Evolutionary conservation across 2,888 invertebrate genomes (phyloP).

Genomic region (Campoplex nolae): DNA sequence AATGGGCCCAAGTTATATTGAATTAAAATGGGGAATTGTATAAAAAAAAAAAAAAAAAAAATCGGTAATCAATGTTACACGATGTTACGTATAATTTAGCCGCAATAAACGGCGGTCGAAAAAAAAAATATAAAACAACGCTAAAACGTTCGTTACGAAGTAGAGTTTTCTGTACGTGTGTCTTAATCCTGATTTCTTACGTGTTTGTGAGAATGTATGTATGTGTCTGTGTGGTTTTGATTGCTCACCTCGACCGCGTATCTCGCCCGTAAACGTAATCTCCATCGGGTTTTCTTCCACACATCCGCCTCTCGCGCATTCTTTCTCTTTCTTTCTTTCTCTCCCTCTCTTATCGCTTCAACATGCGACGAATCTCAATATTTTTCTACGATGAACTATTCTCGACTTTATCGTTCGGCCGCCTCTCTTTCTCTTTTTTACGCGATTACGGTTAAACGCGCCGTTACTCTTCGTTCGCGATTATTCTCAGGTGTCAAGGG

Average conservation of each 20-base stretch:
- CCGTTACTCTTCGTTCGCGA: conserved; percentile 13
- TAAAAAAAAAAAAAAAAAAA: conserved; percentile 12
- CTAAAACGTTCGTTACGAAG: conserved; percentile 41
- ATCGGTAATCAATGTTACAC: conserved; percentile 36
- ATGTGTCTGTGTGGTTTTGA: conserved; percentile 20
- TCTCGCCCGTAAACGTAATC: conserved; percentile 39
- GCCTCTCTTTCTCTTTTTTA: neutral
- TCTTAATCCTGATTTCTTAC: neutral
- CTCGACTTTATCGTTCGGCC: conserved; percentile 11
- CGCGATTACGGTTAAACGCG: conserved; percentile 15
- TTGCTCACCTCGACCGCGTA: conserved; percentile 59
- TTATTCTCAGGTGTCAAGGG: conserved; percentile 15
- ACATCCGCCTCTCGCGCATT: conserved; percentile 25
- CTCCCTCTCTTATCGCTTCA: conserved; percentile 38
- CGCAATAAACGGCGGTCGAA: conserved; percentile 39
- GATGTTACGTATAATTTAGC: conserved; percentile 34
- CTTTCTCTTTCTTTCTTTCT: neutral
- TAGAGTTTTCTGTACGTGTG: conserved; percentile 21
- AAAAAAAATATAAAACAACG: conserved; percentile 38
- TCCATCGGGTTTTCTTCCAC: conserved; percentile 23
- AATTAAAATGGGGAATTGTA: conserved; percentile 12
- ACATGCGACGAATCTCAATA: conserved; percentile 40
- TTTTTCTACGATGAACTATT: conserved; percentile 35
- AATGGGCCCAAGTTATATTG: neutral
- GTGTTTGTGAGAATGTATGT: neutral